Evolutionary conservation across 64 coral and sea anemone species (phyloP), one percentile per base, ranked within the genome.

Genomic region (Actinia equina): DNA sequence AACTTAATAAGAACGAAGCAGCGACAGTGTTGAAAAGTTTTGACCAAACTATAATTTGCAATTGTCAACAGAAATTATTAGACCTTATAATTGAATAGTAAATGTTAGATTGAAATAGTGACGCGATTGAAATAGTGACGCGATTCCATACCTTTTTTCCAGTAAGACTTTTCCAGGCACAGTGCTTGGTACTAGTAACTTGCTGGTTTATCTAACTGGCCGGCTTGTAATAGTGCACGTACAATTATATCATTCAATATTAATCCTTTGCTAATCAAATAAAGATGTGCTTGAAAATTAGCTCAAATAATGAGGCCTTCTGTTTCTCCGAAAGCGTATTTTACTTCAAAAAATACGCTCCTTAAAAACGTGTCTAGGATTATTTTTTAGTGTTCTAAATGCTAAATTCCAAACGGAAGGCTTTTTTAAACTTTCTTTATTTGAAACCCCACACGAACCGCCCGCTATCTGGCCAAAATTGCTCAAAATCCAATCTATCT

Each of bases 1-100:
- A 10, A 65, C 62, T 65, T 37, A 37, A 37, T 37, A 23, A n/a
- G 22, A 65, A 57, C 62, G 19, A 8, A 5, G 19, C n/a, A 65
- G n/a, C 62, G 55, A 65, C 62, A 65, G 62, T 65, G 62, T 65
- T 65, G 62, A 65, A 65, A 65, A 65, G 62, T 65, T 65, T 65
- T 65, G n/a, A 23, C 22, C 62, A 65, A 65, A 23, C 62, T 65
- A 25, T 23, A 20, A 22, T 65, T 65, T n/a, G 62, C 22, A n/a
- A 65, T 65, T 65, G 62, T 65, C 62, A 65, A n/a, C 62, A 20
- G n/a, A 23, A 65, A 20, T 23, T 60, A 60, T 17, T 60, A 60
- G 5, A 18, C 5, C 10, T n/a, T 23, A 65, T 4, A 65, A 5
- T 65, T 23, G 62, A 65, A 23, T 23, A 65, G n/a, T n/a, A 65